Evolutionary conservation across 2,888 invertebrate genomes (phyloP), one percentile per base, ranked within the genome.

Genomic region (Nemurella pictetii): DNA sequence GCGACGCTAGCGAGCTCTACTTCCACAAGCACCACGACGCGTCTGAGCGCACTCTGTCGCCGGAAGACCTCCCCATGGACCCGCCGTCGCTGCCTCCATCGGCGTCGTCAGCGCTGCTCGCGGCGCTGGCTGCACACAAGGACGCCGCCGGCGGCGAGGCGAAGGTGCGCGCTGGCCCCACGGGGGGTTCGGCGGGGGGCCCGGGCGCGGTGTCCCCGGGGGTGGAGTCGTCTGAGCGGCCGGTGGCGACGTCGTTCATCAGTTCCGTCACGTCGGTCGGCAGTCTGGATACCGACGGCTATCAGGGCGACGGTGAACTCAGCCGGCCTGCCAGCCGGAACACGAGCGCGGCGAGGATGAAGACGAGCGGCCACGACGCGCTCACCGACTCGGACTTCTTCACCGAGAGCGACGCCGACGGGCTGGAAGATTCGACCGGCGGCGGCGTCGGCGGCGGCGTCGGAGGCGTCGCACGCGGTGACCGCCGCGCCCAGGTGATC

Each of bases 351-450:
- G 26, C 84, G 3, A 83, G 77, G 83, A 32, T 84, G 84, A 84
- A 85, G 74, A 77, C 86, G 87, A 91, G 88, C 94, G 90, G 0
- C 90, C 94, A 0, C 87, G 86, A 96, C 90, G 96, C 96, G 0
- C 96, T 96, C 96, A 97, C 97, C 0, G 97, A 97, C 90, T 97
- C 96, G 0, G 97, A 97, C 90, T 96, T 97, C 90, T 97, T 96
- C 89, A 96, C 96, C 5, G 96, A 97, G 91, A 96, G 96, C 88
- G 97, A 97, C 90, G 96, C 96, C 0, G 97, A 97, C 90, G 95
- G 95, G 83, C 94, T 96, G 89, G 95, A 95, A 87, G 95, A 95
- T 85, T 86, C 87, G 83, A 86, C 85, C 1, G 92, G 93, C 85
- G 93, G 94, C 20, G 55, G 55, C 9, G 1, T 55, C 15, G 20